Conservation (phyloP, 1,140 invertebrate species). For the Drosophila murphyi region DNA sequence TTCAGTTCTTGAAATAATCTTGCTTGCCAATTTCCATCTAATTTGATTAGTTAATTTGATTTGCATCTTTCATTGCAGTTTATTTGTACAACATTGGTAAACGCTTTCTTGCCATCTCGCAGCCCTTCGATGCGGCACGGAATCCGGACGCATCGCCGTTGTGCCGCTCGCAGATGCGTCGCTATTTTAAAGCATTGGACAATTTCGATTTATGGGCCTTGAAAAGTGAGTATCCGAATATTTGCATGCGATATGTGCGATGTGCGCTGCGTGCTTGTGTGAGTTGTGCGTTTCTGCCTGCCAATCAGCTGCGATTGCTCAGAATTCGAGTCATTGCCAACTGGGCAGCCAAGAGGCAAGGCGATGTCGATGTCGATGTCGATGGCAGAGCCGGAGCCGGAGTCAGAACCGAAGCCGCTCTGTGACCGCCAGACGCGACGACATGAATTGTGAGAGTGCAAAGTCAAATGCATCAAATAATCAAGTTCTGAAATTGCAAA, state of each 20-base stretch:
- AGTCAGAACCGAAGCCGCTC: slow-evolving; percentile 16
- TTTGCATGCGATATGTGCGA: slow-evolving; percentile 6
- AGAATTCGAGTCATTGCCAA: slow-evolving; percentile 79
- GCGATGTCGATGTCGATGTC: slow-evolving; percentile 10
- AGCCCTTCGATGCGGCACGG: slow-evolving; percentile 74
- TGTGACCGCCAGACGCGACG: slow-evolving; percentile 72
- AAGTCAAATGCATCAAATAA: slow-evolving; percentile 73
- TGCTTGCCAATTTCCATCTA: not conserved
- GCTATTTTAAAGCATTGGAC: slow-evolving; percentile 68
- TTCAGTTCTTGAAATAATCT: not conserved
- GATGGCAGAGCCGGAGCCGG: slow-evolving; percentile 1
- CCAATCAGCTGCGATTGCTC: slow-evolving; percentile 8
- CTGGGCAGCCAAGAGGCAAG: slow-evolving; percentile 40
- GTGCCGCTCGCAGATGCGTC: slow-evolving; percentile 70
- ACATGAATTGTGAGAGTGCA: slow-evolving; percentile 76
- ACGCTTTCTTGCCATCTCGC: slow-evolving; percentile 64
- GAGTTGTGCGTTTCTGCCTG: not conserved
- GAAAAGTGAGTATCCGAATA: slow-evolving; percentile 67
- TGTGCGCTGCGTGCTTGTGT: slow-evolving; percentile 5
- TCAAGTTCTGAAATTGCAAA: slow-evolving; percentile 51
- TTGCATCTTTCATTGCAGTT: slow-evolving; percentile 50
- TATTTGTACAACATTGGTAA: slow-evolving; percentile 73
- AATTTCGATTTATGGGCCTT: slow-evolving; percentile 84
- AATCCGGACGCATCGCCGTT: slow-evolving; percentile 66
- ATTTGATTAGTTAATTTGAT: slow-evolving; percentile 11